phyloP scores from a whole-genome alignment of 1,140 invertebrate species.

The Lordiphosa collinella region DNA sequence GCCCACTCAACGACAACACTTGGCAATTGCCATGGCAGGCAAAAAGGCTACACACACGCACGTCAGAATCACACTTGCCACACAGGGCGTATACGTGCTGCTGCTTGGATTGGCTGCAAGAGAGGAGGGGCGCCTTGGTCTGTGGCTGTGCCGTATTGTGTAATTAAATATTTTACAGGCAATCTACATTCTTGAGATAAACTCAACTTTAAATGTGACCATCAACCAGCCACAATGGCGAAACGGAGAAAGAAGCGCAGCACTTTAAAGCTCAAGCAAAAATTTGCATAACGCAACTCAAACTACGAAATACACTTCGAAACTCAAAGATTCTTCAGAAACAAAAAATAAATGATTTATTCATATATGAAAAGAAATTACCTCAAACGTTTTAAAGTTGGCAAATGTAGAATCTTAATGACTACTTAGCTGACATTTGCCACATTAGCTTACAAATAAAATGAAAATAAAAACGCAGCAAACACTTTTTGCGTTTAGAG shows the following conservation, averaged over 20 bases:
- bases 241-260: constrained; percentile 38
- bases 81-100: constrained; percentile 48
- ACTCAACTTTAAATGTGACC: constrained; percentile 59
- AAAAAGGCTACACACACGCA: constrained; percentile 37
- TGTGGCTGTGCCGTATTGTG: constrained; percentile 63
- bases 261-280: constrained; percentile 24
- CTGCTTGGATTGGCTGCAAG: neutral
- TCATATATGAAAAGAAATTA: no score
- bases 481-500: no score
- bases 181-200: constrained; percentile 78
- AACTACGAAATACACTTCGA: constrained; percentile 42
- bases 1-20: constrained; percentile 67
- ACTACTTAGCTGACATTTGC: no score
- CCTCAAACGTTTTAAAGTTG: no score
- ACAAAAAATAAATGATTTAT: no score
- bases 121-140: constrained; percentile 1
- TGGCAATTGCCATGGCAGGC: constrained; percentile 62
- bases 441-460: no score
- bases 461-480: no score
- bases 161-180: constrained; percentile 78
- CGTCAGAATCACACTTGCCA: constrained; percentile 16
- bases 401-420: no score
- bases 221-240: constrained; percentile 37
- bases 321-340: no score
- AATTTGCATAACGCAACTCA: neutral